Base-by-base conservation (phyloP, 2,113 vertebrate genomes). In the Mobula hypostoma region DNA sequence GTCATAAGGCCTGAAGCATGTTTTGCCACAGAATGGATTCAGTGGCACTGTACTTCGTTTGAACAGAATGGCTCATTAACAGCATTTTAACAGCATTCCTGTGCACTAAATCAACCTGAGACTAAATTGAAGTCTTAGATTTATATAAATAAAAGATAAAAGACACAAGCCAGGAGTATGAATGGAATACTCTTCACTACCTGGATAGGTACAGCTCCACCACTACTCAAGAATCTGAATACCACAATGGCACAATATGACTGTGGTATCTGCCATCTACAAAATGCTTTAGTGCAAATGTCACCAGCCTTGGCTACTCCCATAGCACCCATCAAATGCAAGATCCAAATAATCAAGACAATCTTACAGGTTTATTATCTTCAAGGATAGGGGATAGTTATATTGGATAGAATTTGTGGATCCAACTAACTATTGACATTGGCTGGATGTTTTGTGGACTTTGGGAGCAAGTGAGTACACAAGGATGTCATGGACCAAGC, bases 391-490 rank as follows among this genome's bases (percentile, higher is more conserved):
- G 90, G 98, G 98, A 95, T 19, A 96, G 98, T 98, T 80, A 98
- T 98, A 95, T 96, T 98, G 24, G 98, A 98, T 94, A 98, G 97
- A 94, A 95, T 98, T 74, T 97, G 97, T 2, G 96, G 97, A 72
- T 94, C 96, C 7, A 96, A 96, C 95, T 98, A 79, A 96, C 96
- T 48, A 95, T 95, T 0, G 98, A 98, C 17, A 97, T 98, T 56
- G 95, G 97, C 48, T 98, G 98, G 98, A 96, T 98, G 95, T 95
- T 98, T 93, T 98, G 98, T 5, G 98, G 98, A 79, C 95, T 97
- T 1, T 98, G 96, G 96, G 97, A 77, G 97, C 97, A 94, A 95
- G 95, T 32, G 87, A 95, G 95, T 98, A 15, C 95, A 95, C 0
- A 98, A 98, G 94, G 97, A 98, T 90, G 94, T 98, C 78, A 94